These are phyloP conservation scores for Drosophila paranaensis DNA, from an alignment of 2,888 invertebrate genomes.

Conservation along the genomic window DNA sequence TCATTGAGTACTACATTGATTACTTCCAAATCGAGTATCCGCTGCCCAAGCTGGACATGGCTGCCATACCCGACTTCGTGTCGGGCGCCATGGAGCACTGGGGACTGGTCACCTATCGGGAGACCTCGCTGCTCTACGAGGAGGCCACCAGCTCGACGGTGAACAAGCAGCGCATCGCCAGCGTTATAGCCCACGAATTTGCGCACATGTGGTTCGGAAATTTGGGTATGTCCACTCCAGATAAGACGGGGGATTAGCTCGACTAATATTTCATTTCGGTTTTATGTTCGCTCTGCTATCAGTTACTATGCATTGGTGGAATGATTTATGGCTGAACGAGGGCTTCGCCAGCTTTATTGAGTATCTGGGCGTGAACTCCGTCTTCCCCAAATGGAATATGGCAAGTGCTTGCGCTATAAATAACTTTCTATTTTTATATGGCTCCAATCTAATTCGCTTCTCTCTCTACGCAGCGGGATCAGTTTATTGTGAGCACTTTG, in stretches of 20 bases:
- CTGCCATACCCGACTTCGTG: slow-evolving; percentile 84
- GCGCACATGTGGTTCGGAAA: slow-evolving; percentile 98
- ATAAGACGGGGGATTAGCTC: background rate
- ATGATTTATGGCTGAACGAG: slow-evolving; percentile 96
- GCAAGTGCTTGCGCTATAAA: slow-evolving; percentile 83
- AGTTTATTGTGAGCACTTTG: slow-evolving; percentile 90
- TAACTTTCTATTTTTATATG: background rate
- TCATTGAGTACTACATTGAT: slow-evolving; percentile 92
- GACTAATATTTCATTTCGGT: background rate
- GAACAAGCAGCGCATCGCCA: slow-evolving; percentile 91
- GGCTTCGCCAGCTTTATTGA: slow-evolving; percentile 97
- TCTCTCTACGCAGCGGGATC: slow-evolving; percentile 88
- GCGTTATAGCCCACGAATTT: slow-evolving; percentile 95
- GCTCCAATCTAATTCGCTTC: background rate
- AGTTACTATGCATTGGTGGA: slow-evolving; percentile 98
- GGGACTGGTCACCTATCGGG: slow-evolving; percentile 96
- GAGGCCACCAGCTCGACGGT: slow-evolving; percentile 89
- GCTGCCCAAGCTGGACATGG: slow-evolving; percentile 91
- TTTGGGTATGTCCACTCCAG: slow-evolving; percentile 86
- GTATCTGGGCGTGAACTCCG: slow-evolving; percentile 90
- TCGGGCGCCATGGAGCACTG: slow-evolving; percentile 98
- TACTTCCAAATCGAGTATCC: slow-evolving; percentile 95
- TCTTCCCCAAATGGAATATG: slow-evolving; percentile 92
- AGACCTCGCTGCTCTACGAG: slow-evolving; percentile 93
- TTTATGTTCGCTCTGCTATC: slow-evolving; percentile 65